These are phyloP conservation scores for Lasius fuliginosus DNA, from an alignment of 2,888 invertebrate species.

Conservation along the genomic window DNA sequence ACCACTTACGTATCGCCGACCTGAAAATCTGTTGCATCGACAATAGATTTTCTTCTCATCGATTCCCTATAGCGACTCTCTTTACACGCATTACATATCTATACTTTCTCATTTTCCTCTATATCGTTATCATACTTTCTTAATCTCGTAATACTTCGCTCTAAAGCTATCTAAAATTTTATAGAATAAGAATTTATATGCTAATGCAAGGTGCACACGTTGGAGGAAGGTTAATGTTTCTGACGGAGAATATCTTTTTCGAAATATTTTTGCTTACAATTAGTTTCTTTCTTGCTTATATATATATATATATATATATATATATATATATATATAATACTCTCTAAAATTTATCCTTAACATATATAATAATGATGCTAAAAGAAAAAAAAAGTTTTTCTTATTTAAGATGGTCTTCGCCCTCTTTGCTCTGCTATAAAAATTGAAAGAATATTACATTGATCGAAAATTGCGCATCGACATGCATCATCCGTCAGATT, in stretches of 20 bases:
- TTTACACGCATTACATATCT: not conserved
- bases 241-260: not conserved
- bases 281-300: not conserved
- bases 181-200: not conserved
- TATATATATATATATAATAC: too few relatives aligned
- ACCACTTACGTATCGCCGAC: not conserved
- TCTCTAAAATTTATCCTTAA: not conserved
- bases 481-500: not conserved
- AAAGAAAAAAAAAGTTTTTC: not conserved
- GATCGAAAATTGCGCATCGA: not conserved
- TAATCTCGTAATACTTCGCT: slow-evolving; percentile 7
- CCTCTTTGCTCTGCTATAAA: not conserved
- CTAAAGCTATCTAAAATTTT: not conserved
- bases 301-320: too few relatives aligned
- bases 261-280: not conserved
- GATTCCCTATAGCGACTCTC: not conserved
- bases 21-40: slow-evolving; percentile 9
- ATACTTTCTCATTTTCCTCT: not conserved
- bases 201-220: not conserved
- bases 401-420: not conserved
- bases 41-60: not conserved
- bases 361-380: not conserved
- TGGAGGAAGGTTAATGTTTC: not conserved
- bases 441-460: not conserved
- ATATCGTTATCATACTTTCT: not conserved